Base-by-base conservation (phyloP, 2,888 invertebrate genomes). In the Plagodis pulveraria region DNA sequence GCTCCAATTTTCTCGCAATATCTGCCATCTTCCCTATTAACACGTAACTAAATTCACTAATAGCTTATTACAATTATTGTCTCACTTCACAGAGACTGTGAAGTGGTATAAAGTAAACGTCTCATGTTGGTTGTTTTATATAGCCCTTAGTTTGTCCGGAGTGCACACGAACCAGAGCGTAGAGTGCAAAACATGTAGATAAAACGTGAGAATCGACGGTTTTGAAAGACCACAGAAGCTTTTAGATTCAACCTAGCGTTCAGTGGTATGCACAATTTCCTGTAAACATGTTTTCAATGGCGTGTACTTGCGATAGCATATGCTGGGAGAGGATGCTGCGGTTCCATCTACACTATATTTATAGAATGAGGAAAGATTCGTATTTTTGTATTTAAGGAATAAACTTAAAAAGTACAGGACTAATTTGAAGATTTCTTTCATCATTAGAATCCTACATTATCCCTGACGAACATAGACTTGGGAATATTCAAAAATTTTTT, bases 51-150 rank as follows among this genome's bases (percentile, higher is more conserved):
- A 56, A 9, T 11, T 38, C 38, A n/a, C 42, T 49, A 63, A 63
- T 42, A 62, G 12, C 56, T 47, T 2, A 22, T 47, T 2, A 22
- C 22, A 22, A 22, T 22, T 2, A 22, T 4, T 22, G 22, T 22
- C 56, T 55, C 87, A 84, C 90, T 86, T 83, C 90, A 90, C 90
- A 81, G 77, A 65, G 67, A 71, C 76, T 84, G 87, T 87, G 88
- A 88, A 91, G 86, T 81, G 83, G 74, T 73, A 74, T 84, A 56
- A 36, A 6, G 2, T 34, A 12, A 45, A 33, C 40, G 33, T n/a
- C n/a, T 38, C 41, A 7, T 33, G 56, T 35, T 7, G 6, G 38
- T n/a, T 2, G 35, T 72, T 78, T 69, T 79, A 78, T 77, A 80
- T 54, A 36, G 41, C 1, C 42, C 8, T 6, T 12, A 8, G 42